These are phyloP conservation scores for Triops cancriformis DNA, from an alignment of 1,140 invertebrate species.

Conservation along the genomic window DNA sequence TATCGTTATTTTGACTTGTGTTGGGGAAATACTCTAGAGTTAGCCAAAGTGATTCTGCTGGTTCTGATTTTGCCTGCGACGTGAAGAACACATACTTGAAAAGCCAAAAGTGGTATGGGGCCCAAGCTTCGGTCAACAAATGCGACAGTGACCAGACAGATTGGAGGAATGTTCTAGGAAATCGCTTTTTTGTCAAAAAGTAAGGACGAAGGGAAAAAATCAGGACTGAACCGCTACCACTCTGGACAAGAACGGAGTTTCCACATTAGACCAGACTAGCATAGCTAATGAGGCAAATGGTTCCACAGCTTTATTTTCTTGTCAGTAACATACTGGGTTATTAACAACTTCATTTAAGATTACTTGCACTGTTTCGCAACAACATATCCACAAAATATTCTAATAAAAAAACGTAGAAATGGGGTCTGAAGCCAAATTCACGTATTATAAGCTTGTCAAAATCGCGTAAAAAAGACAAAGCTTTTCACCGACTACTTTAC, in stretches of 20 bases:
- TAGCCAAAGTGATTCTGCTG: constrained; percentile 1
- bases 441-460: no score
- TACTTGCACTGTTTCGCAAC: no score
- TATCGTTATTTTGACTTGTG: not conserved
- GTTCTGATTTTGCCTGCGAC: not conserved
- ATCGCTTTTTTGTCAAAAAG: not conserved
- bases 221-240: not conserved
- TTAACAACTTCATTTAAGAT: no score
- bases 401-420: no score
- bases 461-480: no score
- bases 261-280: not conserved
- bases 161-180: not conserved
- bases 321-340: no score
- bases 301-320: no score
- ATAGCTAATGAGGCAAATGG: not conserved
- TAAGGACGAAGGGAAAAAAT: not conserved
- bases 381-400: no score
- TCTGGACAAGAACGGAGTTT: not conserved
- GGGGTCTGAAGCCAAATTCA: no score
- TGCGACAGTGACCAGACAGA: not conserved
- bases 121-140: not conserved
- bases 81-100: not conserved
- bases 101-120: not conserved
- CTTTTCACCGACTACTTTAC: no score
- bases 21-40: not conserved